Evolutionary conservation across 2,797 vertebrate genomes (phyloP).

Genomic region (Lithobates sylvaticus): DNA sequence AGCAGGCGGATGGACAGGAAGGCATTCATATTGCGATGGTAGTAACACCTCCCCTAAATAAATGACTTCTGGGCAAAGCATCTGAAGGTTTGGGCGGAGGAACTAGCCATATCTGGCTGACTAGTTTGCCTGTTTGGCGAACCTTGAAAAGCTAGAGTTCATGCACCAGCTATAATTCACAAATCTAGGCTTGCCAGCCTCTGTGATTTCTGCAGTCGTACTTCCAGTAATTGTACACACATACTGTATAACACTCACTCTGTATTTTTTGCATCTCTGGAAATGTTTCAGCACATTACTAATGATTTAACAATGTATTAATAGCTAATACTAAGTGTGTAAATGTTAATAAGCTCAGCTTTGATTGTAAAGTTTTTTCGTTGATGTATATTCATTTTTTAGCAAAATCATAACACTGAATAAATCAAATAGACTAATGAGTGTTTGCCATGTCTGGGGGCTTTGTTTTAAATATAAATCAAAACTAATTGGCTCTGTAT

Average conservation of each 20-base stretch:
- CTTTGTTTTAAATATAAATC: slow-evolving; percentile 48
- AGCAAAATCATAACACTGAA: slow-evolving; percentile 16
- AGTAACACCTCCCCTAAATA: no score
- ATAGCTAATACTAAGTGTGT: background rate
- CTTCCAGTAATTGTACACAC: background rate
- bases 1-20: no score
- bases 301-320: background rate
- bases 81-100: no score
- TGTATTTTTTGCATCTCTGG: background rate
- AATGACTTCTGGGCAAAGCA: no score
- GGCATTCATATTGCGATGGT: no score
- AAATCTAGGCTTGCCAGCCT: no score
- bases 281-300: background rate
- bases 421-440: slow-evolving; percentile 36
- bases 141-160: no score
- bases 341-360: background rate
- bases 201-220: no score
- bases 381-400: slow-evolving; percentile 9
- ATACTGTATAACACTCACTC: no score
- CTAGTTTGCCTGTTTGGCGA: no score
- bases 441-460: slow-evolving; percentile 40
- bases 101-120: no score
- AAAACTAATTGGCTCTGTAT: slow-evolving; percentile 49
- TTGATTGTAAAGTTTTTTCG: background rate
- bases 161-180: background rate